Evolutionary conservation across 2,797 vertebrate genomes (phyloP).

Genomic region (Siniperca obscura): DNA sequence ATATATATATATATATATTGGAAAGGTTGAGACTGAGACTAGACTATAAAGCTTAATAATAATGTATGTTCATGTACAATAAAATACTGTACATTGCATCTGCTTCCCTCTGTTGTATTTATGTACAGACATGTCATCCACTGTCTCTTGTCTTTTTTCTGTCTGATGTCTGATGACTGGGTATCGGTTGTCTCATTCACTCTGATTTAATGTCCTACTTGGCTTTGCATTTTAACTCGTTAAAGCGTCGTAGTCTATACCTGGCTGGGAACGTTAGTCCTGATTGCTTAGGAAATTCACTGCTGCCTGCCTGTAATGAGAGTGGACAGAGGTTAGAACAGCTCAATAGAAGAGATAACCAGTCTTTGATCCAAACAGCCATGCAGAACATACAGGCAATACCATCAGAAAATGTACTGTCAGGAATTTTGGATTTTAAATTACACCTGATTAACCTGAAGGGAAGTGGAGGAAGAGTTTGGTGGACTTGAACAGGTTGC

Average conservation of each 20-base stretch:
- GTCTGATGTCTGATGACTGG: constrained; percentile 5
- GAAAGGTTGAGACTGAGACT: background rate
- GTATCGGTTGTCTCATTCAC: constrained; percentile 56
- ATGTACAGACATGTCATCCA: constrained; percentile 21
- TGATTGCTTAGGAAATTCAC: constrained; percentile 92
- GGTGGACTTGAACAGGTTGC: constrained; percentile 58
- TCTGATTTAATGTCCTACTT: constrained; percentile 81
- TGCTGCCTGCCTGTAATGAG: constrained; percentile 89
- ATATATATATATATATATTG: background rate
- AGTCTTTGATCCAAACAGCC: constrained; percentile 93
- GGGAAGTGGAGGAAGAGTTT: constrained; percentile 76
- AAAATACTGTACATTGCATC: background rate
- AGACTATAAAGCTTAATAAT: background rate
- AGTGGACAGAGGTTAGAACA: constrained; percentile 96
- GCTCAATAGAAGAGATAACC: constrained; percentile 95
- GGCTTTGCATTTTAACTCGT: constrained; percentile 84
- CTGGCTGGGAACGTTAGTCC: constrained; percentile 81
- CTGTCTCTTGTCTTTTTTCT: constrained; percentile 32
- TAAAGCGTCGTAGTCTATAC: constrained; percentile 86
- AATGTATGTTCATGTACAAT: background rate
- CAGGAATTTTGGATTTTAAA: constrained; percentile 92
- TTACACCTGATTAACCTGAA: constrained; percentile 90
- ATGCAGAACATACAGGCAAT: constrained; percentile 89
- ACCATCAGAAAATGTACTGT: constrained; percentile 89
- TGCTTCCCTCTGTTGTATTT: constrained; percentile 25